phyloP scores from a whole-genome alignment of 2,888 invertebrate genomes.

The Stenurella melanura region DNA sequence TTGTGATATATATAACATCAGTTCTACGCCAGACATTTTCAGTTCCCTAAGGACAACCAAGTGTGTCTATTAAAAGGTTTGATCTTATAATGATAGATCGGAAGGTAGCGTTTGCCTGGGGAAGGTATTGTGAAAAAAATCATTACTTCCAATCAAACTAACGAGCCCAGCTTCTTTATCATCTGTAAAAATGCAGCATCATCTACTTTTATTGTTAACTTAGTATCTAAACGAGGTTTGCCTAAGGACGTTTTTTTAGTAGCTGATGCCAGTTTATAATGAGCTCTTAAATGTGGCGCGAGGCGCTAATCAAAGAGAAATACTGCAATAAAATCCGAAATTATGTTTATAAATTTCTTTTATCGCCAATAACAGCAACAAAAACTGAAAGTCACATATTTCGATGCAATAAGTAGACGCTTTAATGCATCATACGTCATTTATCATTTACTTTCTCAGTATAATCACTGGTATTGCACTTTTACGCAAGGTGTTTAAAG shows the following conservation, averaged over 20 bases:
- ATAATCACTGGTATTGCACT: background rate
- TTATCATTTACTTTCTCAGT: background rate
- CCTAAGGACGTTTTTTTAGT: slow-evolving; percentile 28
- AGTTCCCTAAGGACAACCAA: slow-evolving; percentile 22
- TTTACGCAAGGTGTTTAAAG: too few species aligned
- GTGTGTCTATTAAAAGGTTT: slow-evolving; percentile 27
- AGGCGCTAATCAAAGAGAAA: slow-evolving; percentile 27
- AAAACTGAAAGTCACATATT: background rate
- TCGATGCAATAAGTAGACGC: background rate
- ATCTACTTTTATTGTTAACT: slow-evolving; percentile 33
- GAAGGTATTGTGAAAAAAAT: slow-evolving; percentile 20
- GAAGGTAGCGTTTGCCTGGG: slow-evolving; percentile 20
- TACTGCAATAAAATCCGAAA: slow-evolving; percentile 12
- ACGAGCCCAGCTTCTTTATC: slow-evolving; percentile 30
- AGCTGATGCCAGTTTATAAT: slow-evolving; percentile 9
- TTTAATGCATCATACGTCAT: too few species aligned
- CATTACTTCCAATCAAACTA: slow-evolving; percentile 36
- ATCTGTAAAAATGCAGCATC: slow-evolving; percentile 27
- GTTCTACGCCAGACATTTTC: slow-evolving; percentile 13
- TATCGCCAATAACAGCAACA: background rate
- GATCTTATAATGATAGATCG: slow-evolving; percentile 29
- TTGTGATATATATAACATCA: background rate
- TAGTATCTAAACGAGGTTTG: slow-evolving; percentile 21
- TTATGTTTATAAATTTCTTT: slow-evolving; percentile 6
- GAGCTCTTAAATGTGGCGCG: slow-evolving; percentile 33